These are phyloP conservation scores for Pogona vitticeps DNA, from an alignment of 2,113 vertebrate genomes.

Conservation along the genomic window DNA sequence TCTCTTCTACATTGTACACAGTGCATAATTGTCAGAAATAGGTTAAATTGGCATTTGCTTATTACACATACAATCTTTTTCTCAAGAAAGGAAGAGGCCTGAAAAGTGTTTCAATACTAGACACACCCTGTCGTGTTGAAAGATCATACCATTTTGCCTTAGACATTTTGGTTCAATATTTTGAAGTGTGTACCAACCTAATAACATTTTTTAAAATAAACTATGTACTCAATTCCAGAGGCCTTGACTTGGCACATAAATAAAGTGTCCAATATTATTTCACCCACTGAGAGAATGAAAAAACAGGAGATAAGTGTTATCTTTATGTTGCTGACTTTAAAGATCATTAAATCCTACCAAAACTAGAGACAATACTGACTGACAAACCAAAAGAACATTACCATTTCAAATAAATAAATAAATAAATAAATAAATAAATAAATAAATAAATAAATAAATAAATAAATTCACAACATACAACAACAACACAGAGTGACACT, in stretches of 20 bases:
- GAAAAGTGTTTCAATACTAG: neutral
- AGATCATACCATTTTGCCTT: neutral
- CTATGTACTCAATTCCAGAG: neutral
- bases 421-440: too few relatives aligned
- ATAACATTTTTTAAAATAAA: neutral
- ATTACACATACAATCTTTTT: neutral
- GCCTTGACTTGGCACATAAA: neutral
- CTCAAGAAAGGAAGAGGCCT: neutral
- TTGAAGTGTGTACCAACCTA: neutral
- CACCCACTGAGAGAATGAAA: neutral
- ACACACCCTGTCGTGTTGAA: neutral
- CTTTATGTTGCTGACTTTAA: neutral
- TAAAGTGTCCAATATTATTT: neutral
- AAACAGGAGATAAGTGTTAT: neutral
- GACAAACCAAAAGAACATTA: conserved; percentile 21
- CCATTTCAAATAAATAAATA: conserved; percentile 20
- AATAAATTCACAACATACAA: conserved; percentile 21
- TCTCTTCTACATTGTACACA: neutral
- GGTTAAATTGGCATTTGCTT: neutral
- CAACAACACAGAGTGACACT: conserved; percentile 17
- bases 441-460: too few relatives aligned
- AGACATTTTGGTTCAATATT: neutral
- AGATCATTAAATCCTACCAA: conserved; percentile 26
- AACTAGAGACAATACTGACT: conserved; percentile 19
- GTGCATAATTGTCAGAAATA: neutral